These are phyloP conservation scores for Phyllotreta striolata DNA, from an alignment of 2,888 invertebrate genomes.

Conservation along the genomic window DNA sequence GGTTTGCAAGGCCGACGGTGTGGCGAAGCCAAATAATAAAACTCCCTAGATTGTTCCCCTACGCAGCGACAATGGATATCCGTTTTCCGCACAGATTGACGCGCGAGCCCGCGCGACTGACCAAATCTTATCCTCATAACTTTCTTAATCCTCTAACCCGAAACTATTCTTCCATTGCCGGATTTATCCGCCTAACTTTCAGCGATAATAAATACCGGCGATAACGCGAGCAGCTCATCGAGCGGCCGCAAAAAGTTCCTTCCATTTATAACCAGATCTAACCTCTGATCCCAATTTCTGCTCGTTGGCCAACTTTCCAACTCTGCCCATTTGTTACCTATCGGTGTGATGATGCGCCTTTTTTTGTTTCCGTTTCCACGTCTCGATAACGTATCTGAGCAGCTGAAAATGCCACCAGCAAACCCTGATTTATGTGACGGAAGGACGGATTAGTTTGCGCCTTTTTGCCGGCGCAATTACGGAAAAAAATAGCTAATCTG, in stretches of 20 bases:
- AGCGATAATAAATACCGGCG: conserved; percentile 2
- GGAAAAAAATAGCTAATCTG: too few relatives aligned
- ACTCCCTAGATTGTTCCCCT: conserved; percentile 16
- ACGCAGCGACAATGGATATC: conserved; percentile 29
- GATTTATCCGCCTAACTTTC: too few relatives aligned
- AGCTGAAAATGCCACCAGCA: conserved; percentile 34
- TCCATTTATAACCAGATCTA: conserved; percentile 38
- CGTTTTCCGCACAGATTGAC: conserved; percentile 44
- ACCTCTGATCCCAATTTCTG: conserved; percentile 35
- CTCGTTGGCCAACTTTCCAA: conserved; percentile 33
- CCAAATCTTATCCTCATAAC: too few relatives aligned
- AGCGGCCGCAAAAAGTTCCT: conserved; percentile 30
- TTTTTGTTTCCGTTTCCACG: conserved; percentile 25
- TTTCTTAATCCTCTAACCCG: too few relatives aligned
- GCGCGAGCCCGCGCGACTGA: conserved; percentile 37
- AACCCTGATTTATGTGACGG: conserved; percentile 36
- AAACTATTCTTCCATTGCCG: too few relatives aligned
- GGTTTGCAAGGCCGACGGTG: conserved; percentile 1
- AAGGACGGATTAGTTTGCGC: conserved; percentile 19
- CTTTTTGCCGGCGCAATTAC: too few relatives aligned
- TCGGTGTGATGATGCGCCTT: conserved; percentile 20
- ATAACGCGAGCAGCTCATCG: conserved; percentile 12
- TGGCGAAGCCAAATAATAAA: conserved; percentile 23
- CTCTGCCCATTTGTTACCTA: conserved; percentile 37
- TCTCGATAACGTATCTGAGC: conserved; percentile 35